These are phyloP conservation scores for Melipona quadrifasciata DNA, from an alignment of 1,140 invertebrate genomes.

Conservation along the genomic window DNA sequence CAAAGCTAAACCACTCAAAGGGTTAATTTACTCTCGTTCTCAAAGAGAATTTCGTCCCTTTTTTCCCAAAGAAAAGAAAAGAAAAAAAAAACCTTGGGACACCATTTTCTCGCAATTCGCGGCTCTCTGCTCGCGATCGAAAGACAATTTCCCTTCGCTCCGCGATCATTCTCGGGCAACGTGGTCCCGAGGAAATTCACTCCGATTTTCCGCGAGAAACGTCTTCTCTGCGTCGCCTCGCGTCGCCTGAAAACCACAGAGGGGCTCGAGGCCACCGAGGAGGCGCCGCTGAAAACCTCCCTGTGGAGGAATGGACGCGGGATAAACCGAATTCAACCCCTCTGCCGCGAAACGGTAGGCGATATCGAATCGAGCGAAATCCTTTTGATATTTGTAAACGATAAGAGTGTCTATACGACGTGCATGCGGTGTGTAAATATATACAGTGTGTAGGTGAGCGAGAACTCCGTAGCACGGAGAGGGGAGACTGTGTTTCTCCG, in stretches of 20 bases:
- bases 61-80: no score
- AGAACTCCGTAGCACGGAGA: not conserved
- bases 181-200: conserved; percentile 16
- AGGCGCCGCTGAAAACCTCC: not conserved
- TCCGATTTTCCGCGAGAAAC: conserved; percentile 33
- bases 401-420: conserved; percentile 64
- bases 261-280: not conserved
- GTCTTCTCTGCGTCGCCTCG: not conserved
- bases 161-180: conserved; percentile 1
- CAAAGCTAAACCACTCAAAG: no score
- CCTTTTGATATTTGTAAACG: conserved; percentile 67
- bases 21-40: no score
- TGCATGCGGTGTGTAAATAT: conserved; percentile 67
- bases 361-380: conserved; percentile 20
- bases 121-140: not conserved
- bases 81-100: no score
- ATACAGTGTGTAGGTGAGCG: conserved; percentile 5
- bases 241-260: no score
- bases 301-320: not conserved
- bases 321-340: not conserved
- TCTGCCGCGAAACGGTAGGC: not conserved
- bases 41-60: no score
- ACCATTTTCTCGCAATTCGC: not conserved
- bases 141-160: conserved; percentile 34
- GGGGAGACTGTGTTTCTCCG: not conserved